phyloP scores from a whole-genome alignment of 2,888 invertebrate genomes.

The Carterocephalus palaemon region DNA sequence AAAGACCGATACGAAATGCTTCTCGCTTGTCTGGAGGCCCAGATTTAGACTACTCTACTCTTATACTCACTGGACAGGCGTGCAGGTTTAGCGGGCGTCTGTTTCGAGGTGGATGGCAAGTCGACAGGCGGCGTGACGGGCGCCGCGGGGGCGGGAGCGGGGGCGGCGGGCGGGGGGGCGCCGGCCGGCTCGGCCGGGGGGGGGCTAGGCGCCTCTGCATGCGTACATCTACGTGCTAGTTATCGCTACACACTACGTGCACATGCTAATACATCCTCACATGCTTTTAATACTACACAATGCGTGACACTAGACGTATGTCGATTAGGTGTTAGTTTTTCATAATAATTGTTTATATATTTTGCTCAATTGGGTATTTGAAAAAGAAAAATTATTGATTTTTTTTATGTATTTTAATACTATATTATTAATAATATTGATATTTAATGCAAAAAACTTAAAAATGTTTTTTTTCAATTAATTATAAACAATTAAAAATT shows the following conservation, averaged over 20 bases:
- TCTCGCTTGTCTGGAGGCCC: no score
- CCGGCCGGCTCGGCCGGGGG: constrained; percentile 37
- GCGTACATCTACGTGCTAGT: constrained; percentile 74
- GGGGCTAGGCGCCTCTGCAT: constrained; percentile 61
- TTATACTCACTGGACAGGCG: constrained; percentile 72
- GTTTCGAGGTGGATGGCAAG: constrained; percentile 55
- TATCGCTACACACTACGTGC: constrained; percentile 59
- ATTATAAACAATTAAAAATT: no score
- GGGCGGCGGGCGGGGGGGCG: constrained; percentile 32
- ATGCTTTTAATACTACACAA: constrained; percentile 38
- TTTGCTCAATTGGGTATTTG: no score
- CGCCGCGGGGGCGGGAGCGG: constrained; percentile 34
- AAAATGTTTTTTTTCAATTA: no score
- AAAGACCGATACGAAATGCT: no score
- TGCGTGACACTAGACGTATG: constrained; percentile 26
- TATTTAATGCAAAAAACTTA: no score
- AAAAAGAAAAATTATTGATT: no score
- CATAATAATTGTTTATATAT: no score
- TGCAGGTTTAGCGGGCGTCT: constrained; percentile 70
- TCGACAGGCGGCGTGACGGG: constrained; percentile 31
- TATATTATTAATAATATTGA: no score
- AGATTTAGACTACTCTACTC: constrained; percentile 30
- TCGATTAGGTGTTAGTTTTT: no score
- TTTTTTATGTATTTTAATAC: no score
- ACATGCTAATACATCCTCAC: constrained; percentile 47